Base-by-base conservation (phyloP, 2,888 invertebrate genomes). In the Hermaeophaga mercurialis region DNA sequence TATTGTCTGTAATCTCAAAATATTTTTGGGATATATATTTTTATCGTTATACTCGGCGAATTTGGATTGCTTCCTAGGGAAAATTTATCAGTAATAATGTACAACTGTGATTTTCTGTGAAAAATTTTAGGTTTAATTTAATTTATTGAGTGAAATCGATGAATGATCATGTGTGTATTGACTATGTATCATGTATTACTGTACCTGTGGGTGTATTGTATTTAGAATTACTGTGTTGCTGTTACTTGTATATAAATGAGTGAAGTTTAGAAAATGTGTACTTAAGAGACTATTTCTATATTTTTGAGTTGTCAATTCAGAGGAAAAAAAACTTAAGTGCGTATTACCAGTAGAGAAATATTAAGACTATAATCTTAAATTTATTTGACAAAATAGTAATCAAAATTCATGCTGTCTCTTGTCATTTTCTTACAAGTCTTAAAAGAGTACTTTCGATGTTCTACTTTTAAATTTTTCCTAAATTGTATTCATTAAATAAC, bases 191-290 rank as follows among this genome's bases (percentile, higher is more conserved):
- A 67, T 71, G 68, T 70, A 68, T 71, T 68, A 64, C 67, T 70
- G 71, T 73, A 72, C 72, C 73, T 73, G 71, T 73, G 70, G 68
- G 68, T 72, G 68, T 72, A 69, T 69, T 66, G 66, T 65, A 69
- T 68, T 68, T 71, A 71, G 70, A 68, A 68, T 72, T 70, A 67
- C 69, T 69, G 71, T 72, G 66, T 70, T 70, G 69, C 67, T 71
- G 71, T 72, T 70, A 67, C 59, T 68, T 66, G 66, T 71, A 68
- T 66, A 70, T 67, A 69, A 17, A 43, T 39, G 49, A 49, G 49
- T 66, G 66, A 62, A 59, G 44, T 56, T 48, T 24, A 49, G 49
- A 28, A 49, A 41, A 43, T 49, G 41, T 49, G 49, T 49, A 49
- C 49, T 49, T 49, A 49, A 43, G 43, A 43, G 48, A 53, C 47